Evolutionary conservation across 2,888 invertebrate species (phyloP), one percentile per base, ranked within the genome.

Genomic region (Drosophila nr. fundita): DNA sequence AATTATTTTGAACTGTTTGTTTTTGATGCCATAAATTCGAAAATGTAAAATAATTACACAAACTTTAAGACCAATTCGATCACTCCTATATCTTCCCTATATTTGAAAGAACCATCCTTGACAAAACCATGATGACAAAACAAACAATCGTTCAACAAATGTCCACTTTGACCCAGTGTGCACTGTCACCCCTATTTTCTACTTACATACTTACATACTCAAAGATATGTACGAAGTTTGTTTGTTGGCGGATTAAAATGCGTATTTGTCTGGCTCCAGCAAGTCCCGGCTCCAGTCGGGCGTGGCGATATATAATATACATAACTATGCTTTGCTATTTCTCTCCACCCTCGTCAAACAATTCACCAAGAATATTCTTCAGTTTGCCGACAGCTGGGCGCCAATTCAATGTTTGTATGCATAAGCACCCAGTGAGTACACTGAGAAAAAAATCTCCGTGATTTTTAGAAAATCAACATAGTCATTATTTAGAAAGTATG

Each of bases 391-490:
- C 27, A 29, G 55, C 40, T 38, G 55, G 55, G 55, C 38, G 55
- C 27, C 55, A 38, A 27, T 55, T 38, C 55, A 29, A 38, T n/a
- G n/a, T 27, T 7, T 29, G n/a, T 38, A n/a, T 55, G 55, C 55
- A 55, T 29, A 55, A 38, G 29, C 27, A 55, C 38, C 7, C n/a
- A 29, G 8, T 8, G 8, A 15, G 2, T 45, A 45, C 45, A 45
- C 45, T 24, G 2, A n/a, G 8, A 38, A 36, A 55, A 38, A n/a
- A 13, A n/a, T 38, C 1, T 1, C 2, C 21, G 1, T 15, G 7
- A 24, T 15, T 8, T 38, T 7, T 8, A 2, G 1, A 8, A 45
- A 24, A 13, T 24, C 4, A 21, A 0, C 21, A 15, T 24, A 45
- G 4, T 21, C 11, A 45, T 24, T 45, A 8, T 15, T 24, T 24